Percentiles rank a stretch among this genome's conserved stretches.
Evolutionary conservation across 2,113 vertebrate genomes (phyloP).

Genomic region (Alethe diademata): DNA sequence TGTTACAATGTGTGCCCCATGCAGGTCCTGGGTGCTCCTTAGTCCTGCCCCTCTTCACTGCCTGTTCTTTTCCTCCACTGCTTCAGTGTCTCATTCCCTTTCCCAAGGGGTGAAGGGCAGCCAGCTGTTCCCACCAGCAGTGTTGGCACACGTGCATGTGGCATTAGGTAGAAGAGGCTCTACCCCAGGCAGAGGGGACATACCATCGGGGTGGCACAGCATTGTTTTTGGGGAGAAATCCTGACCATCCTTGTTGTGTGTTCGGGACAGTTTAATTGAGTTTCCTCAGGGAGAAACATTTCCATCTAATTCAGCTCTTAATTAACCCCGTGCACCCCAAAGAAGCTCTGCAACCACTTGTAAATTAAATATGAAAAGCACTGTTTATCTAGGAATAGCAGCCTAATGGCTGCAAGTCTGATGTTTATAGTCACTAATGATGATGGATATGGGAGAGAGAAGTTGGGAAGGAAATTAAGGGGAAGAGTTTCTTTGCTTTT

Average conservation of each 20-base stretch:
- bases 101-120: not conserved
- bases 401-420: constrained; percentile 62
- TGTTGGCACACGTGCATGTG: accelerated
- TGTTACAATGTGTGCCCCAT: accelerated
- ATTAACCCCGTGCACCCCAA: constrained; percentile 76
- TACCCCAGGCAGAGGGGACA: not conserved
- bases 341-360: constrained; percentile 63
- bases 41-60: not conserved
- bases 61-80: not conserved
- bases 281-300: constrained; percentile 66
- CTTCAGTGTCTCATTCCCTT: not conserved
- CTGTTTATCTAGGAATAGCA: constrained; percentile 74
- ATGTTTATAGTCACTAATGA: constrained; percentile 74
- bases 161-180: not conserved
- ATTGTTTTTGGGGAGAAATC: not conserved
- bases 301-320: constrained; percentile 74
- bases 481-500: not conserved
- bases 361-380: constrained; percentile 82
- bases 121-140: not conserved
- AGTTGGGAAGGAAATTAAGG: not conserved
- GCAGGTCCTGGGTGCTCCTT: not conserved
- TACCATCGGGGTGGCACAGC: accelerated
- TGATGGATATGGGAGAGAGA: constrained; percentile 66
- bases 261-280: constrained; percentile 60
- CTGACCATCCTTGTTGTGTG: not conserved